A percentile compares a stretch with the other conserved stretches of the same genome.
Evolutionary conservation across 2,888 invertebrate species (phyloP).

Genomic region (Tiliacea aurago): DNA sequence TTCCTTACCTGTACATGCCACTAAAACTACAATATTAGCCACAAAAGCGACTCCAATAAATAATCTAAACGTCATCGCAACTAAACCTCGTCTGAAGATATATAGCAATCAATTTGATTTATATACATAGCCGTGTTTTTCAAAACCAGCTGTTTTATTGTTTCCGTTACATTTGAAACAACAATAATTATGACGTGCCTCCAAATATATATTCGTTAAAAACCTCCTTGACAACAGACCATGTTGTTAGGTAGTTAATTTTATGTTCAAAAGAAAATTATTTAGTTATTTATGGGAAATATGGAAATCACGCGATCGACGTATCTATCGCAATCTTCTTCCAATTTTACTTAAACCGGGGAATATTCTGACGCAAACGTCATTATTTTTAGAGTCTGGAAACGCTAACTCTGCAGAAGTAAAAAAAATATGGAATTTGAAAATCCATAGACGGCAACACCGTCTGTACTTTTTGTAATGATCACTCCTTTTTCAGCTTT

Average conservation of each 20-base stretch:
- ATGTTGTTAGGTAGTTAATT: background rate
- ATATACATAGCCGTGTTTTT: constrained; percentile 34
- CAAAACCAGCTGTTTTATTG: constrained; percentile 29
- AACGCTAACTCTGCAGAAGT: too few species aligned
- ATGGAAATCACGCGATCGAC: background rate
- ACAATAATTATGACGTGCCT: constrained; percentile 9
- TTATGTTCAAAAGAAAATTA: background rate
- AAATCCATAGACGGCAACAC: too few species aligned
- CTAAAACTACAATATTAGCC: constrained; percentile 30
- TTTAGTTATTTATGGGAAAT: background rate
- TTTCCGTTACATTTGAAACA: constrained; percentile 19
- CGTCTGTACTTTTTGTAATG: too few species aligned
- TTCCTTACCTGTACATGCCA: constrained; percentile 45
- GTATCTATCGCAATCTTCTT: background rate
- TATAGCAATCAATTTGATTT: constrained; percentile 29
- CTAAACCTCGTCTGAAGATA: constrained; percentile 32
- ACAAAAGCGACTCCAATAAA: constrained; percentile 29
- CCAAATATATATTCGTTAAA: background rate
- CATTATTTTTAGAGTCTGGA: too few species aligned
- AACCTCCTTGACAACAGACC: background rate
- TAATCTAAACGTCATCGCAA: constrained; percentile 45
- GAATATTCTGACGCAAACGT: background rate
- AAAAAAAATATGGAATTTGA: too few species aligned
- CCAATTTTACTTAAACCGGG: background rate
- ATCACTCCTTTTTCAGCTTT: too few species aligned